Evolutionary conservation across 1,140 invertebrate species (phyloP).

Genomic region (Lucilia cuprina): DNA sequence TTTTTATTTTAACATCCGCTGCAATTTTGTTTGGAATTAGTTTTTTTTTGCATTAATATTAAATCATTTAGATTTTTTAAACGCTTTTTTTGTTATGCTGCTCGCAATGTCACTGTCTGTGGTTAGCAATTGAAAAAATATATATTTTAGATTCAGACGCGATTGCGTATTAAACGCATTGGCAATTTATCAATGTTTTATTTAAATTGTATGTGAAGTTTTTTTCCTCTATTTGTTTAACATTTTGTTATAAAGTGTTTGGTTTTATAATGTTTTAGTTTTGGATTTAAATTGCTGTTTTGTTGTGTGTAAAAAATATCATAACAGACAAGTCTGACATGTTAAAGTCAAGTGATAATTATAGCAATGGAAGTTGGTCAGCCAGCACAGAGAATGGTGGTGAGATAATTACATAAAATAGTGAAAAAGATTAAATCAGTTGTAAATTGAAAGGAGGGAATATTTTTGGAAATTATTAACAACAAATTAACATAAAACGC

Average conservation of each 20-base stretch:
- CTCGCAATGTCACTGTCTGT: constrained; percentile 26
- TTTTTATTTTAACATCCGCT: constrained; percentile 23
- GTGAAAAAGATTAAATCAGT: too few relatives aligned
- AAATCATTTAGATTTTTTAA: constrained; percentile 5
- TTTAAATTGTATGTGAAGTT: constrained; percentile 12
- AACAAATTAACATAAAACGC: too few relatives aligned
- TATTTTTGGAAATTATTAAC: too few relatives aligned
- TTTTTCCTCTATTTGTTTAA: background rate
- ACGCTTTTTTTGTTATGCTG: background rate
- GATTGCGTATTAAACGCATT: constrained; percentile 20
- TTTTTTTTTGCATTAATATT: background rate
- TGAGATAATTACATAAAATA: background rate
- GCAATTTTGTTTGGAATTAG: background rate
- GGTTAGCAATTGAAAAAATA: background rate
- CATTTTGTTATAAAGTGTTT: background rate
- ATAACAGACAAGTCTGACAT: constrained; percentile 2
- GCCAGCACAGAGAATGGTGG: background rate
- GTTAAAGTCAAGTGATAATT: background rate
- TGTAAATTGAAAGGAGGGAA: too few relatives aligned
- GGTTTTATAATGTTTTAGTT: background rate
- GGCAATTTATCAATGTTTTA: constrained; percentile 33
- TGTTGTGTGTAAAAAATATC: background rate
- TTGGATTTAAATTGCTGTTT: background rate
- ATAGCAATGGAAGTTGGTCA: background rate
- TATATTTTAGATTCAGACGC: background rate